Evolutionary conservation across 2,888 invertebrate genomes (phyloP).

Genomic region (Agonum fuliginosum): DNA sequence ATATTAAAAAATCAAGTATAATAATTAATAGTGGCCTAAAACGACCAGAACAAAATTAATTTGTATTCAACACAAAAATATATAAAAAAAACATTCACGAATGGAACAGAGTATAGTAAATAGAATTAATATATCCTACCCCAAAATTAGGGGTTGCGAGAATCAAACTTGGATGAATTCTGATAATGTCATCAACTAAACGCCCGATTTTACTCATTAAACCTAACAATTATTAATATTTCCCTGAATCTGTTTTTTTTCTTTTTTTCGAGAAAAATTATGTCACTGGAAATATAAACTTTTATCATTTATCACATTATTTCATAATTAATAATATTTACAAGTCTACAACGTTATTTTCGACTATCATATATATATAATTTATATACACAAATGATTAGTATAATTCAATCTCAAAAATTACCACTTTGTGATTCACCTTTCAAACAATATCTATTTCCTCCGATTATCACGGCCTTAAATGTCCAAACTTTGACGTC

Average conservation of each 20-base stretch:
- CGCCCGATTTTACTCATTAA: slow-evolving; percentile 38
- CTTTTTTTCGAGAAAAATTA: slow-evolving; percentile 60
- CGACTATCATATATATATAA: slow-evolving; percentile 52
- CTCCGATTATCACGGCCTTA: no score
- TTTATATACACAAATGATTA: slow-evolving; percentile 56
- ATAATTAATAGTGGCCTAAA: slow-evolving; percentile 62
- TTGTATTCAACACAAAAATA: slow-evolving; percentile 64
- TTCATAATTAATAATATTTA: slow-evolving; percentile 63
- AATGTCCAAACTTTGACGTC: no score
- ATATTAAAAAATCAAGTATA: slow-evolving; percentile 49
- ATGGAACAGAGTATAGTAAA: slow-evolving; percentile 59
- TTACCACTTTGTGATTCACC: not conserved
- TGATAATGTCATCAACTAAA: slow-evolving; percentile 6
- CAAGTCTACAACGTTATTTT: slow-evolving; percentile 61
- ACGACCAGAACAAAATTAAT: slow-evolving; percentile 64
- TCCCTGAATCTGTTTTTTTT: slow-evolving; percentile 60
- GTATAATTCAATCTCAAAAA: slow-evolving; percentile 17
- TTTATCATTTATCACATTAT: slow-evolving; percentile 63
- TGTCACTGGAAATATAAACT: slow-evolving; percentile 64
- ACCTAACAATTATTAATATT: slow-evolving; percentile 54
- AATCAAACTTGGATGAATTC: slow-evolving; percentile 33
- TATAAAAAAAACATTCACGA: slow-evolving; percentile 62
- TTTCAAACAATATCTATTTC: not conserved
- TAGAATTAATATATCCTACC: slow-evolving; percentile 58
- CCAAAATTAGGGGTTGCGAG: slow-evolving; percentile 38